Conservation (phyloP, 2,888 invertebrate genomes). For the Pheosia tremula region DNA sequence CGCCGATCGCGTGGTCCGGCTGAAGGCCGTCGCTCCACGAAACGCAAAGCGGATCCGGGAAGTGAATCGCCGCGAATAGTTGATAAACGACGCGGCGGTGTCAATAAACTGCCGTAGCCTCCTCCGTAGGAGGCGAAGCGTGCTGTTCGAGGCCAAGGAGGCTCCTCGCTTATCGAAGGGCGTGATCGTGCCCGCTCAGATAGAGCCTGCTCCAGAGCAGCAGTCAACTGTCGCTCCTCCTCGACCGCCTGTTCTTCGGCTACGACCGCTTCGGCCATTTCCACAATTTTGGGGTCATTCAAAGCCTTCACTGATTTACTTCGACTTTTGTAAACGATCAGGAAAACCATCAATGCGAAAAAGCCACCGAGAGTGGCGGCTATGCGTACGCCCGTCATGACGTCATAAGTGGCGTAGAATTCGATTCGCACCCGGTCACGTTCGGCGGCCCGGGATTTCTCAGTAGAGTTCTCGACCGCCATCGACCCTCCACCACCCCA, state of each 20-base stretch:
- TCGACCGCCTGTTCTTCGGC: constrained; percentile 87
- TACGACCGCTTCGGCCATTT: constrained; percentile 91
- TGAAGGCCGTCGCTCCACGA: constrained; percentile 78
- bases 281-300: constrained; percentile 92
- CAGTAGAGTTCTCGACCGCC: constrained; percentile 68
- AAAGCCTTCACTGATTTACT: constrained; percentile 90
- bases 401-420: constrained; percentile 96
- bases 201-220: constrained; percentile 88
- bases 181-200: constrained; percentile 78
- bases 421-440: constrained; percentile 90
- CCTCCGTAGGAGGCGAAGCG: constrained; percentile 82
- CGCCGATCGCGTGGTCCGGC: constrained; percentile 84
- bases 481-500: constrained; percentile 67
- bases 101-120: constrained; percentile 88
- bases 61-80: constrained; percentile 85
- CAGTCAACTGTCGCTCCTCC: constrained; percentile 90
- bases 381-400: constrained; percentile 96
- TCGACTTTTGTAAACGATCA: constrained; percentile 95
- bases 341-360: constrained; percentile 95
- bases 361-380: constrained; percentile 96
- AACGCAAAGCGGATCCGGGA: constrained; percentile 84
- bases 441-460: constrained; percentile 75
- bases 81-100: constrained; percentile 87
- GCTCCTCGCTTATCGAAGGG: constrained; percentile 88
- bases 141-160: constrained; percentile 76